Base-by-base conservation (phyloP, 2,888 invertebrate species). In the Erebia palarica region DNA sequence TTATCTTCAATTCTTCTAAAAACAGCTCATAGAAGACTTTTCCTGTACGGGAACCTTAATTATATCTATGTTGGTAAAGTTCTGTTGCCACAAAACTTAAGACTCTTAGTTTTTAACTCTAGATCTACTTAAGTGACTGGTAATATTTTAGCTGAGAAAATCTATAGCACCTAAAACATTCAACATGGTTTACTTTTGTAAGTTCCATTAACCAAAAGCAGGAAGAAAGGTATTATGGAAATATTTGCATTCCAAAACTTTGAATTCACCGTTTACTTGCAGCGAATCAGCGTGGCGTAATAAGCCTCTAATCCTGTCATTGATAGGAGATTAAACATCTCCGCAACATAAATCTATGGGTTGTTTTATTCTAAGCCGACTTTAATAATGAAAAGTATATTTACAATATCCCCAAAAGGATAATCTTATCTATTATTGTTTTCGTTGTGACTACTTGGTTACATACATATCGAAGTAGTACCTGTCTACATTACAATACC, bases 251-350 rank as follows among this genome's bases (percentile, higher is more conserved):
- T 63, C 14, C 14, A 63, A 49, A 49, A 49, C 63, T 63, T 63
- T 63, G 63, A 63, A 63, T 49, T 63, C 63, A 49, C 63, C 63
- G 49, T 14, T 49, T 18, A 61, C 18, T 61, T 49, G 63, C 21
- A 63, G 14, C 13, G 21, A 63, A 21, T 21, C 63, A 49, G 63
- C 9, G 63, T 63, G 18, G 63, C 49, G 49, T 63, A 63, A 63
- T 63, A 63, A 63, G 63, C 27, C 63, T 7, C 10, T 49, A 63
- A 63, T 47, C 63, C 49, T 63, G 14, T 21, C 63, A 49, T 63
- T 49, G 63, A 49, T 63, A 63, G 47, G 49, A 63, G 63, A 63
- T 63, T 63, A 63, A 63, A 63, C 49, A 63, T 63, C 47, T 49
- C 49, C 14, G 63, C 18, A 49, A 21, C 13, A 9, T 8, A 18